A percentile compares a stretch with the other conserved stretches of the same genome.
phyloP scores from a whole-genome alignment of 2,797 vertebrate genomes.

The Sebastes steindachneri region DNA sequence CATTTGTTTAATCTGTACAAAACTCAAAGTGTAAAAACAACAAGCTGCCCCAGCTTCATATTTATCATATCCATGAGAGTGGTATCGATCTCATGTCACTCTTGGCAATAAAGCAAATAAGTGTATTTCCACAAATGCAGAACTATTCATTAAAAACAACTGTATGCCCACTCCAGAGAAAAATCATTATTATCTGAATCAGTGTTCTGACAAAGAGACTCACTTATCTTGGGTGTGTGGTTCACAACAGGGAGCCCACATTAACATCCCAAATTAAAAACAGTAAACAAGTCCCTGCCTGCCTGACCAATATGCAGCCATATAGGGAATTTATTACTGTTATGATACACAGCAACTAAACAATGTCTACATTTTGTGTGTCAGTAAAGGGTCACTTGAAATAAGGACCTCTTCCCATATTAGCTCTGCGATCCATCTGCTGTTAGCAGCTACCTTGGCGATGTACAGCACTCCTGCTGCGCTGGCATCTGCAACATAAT shows the following conservation, averaged over 20 bases:
- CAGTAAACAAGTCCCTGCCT: background rate
- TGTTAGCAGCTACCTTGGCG: conserved; percentile 14
- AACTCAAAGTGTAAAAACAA: background rate
- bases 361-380: background rate
- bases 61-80: background rate
- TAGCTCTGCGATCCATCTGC: background rate
- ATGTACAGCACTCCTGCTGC: conserved; percentile 16
- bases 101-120: background rate
- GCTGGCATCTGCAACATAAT: conserved; percentile 39
- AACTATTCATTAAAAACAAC: background rate
- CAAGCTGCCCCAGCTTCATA: background rate
- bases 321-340: background rate
- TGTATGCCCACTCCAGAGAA: background rate
- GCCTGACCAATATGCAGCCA: background rate
- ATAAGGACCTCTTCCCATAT: background rate
- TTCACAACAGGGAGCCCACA: background rate
- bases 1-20: background rate
- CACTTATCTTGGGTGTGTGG: background rate
- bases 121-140: background rate
- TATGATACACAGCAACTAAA: background rate
- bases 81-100: background rate
- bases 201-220: background rate
- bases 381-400: background rate
- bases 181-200: background rate
- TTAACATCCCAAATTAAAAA: background rate